Percentiles rank a stretch among this genome's conserved stretches.
Conservation (phyloP, 23 tunicate species). For the Halocynthia aurantium region DNA sequence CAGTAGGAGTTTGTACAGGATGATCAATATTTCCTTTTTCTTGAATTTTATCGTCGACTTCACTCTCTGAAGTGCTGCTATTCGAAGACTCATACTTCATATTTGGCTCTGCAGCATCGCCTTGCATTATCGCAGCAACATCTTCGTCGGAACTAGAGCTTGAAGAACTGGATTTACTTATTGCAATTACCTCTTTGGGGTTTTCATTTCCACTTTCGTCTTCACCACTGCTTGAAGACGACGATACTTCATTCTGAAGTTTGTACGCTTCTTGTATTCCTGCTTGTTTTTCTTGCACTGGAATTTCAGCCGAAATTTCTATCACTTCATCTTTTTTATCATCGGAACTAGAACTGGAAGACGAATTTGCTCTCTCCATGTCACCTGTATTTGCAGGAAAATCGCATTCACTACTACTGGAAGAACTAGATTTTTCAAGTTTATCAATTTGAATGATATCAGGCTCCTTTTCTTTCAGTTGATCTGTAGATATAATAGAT, state of each 20-base stretch:
- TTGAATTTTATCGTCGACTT: background rate
- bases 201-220: constrained; percentile 1
- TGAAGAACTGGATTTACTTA: background rate
- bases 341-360: constrained; percentile 22
- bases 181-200: background rate
- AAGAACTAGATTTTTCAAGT: constrained; percentile 7
- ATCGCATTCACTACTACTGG: no score
- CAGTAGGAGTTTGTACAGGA: background rate
- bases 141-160: background rate
- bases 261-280: background rate
- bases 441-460: background rate
- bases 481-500: background rate
- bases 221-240: constrained; percentile 20
- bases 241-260: background rate
- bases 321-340: background rate
- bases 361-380: background rate
- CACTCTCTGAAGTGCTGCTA: background rate
- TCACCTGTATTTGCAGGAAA: background rate
- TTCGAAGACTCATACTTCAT: background rate
- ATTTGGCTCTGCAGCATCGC: background rate
- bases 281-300: no score
- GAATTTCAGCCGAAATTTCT: no score
- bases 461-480: no score
- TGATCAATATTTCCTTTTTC: background rate
- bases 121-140: background rate